Evolutionary conservation across 2,888 invertebrate species (phyloP).

Genomic region (Abscondita cerata): DNA sequence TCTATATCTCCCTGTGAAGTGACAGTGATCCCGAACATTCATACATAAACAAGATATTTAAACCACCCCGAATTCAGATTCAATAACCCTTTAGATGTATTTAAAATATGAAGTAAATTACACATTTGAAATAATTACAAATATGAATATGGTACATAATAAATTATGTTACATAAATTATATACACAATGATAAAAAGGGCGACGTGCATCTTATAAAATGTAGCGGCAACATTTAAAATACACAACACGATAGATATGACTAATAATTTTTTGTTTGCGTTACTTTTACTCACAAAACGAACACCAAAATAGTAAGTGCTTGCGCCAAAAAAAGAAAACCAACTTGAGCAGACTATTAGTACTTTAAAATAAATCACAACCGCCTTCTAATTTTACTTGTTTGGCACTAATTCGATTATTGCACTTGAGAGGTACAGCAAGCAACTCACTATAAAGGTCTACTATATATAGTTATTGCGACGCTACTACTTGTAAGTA

Average conservation of each 20-base stretch:
- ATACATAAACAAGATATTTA: too few relatives aligned
- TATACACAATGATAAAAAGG: slow-evolving; percentile 12
- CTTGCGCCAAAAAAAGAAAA: slow-evolving; percentile 7
- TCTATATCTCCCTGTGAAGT: too few relatives aligned
- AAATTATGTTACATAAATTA: slow-evolving; percentile 23
- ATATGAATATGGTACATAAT: slow-evolving; percentile 26
- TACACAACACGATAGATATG: background rate
- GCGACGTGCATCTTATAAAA: background rate
- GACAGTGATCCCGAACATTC: too few relatives aligned
- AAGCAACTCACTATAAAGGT: slow-evolving; percentile 9
- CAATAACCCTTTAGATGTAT: slow-evolving; percentile 8
- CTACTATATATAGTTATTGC: slow-evolving; percentile 3
- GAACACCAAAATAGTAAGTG: slow-evolving; percentile 8
- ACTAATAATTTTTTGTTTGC: background rate
- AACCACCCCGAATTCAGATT: too few relatives aligned
- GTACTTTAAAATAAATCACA: slow-evolving; percentile 15
- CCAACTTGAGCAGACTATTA: slow-evolving; percentile 1
- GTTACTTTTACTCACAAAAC: too few relatives aligned
- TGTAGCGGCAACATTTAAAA: background rate
- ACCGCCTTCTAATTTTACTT: slow-evolving; percentile 5
- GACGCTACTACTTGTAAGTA: slow-evolving; percentile 4
- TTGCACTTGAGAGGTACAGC: slow-evolving; percentile 11
- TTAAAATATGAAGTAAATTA: slow-evolving; percentile 26
- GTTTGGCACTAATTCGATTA: slow-evolving; percentile 19
- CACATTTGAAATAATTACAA: slow-evolving; percentile 28